phyloP scores from a whole-genome alignment of 2,888 invertebrate genomes.

The Anorthoa munda region DNA sequence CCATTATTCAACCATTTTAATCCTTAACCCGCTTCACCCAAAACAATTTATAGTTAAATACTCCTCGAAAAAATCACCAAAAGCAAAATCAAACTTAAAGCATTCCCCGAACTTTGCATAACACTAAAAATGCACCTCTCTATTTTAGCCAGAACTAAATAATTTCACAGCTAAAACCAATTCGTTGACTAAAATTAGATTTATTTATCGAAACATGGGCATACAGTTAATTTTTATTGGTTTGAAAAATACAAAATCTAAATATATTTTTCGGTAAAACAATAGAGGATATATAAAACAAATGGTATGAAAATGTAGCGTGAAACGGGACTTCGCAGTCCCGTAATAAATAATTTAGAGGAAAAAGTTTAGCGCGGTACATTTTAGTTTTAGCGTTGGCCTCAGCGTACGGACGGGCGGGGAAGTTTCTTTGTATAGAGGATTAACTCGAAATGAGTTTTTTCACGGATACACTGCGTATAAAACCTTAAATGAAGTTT shows the following conservation, averaged over 20 bases:
- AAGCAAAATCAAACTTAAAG: conserved; percentile 1
- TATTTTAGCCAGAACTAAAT: conserved; percentile 21
- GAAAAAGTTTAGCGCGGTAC: conserved; percentile 71
- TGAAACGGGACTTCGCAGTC: conserved; percentile 50
- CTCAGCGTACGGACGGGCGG: conserved; percentile 66
- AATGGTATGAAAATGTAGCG: conserved; percentile 56
- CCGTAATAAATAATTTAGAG: conserved; percentile 74
- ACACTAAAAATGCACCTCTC: conserved; percentile 1
- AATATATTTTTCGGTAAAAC: conserved; percentile 15
- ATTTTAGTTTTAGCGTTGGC: conserved; percentile 70
- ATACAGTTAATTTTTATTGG: conserved; percentile 30
- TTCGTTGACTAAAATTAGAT: conserved; percentile 24
- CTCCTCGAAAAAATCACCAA: conserved; percentile 2
- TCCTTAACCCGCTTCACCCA: background rate
- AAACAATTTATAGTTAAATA: background rate
- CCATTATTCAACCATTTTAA: background rate
- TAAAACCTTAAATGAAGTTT: conserved; percentile 64
- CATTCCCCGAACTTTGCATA: background rate
- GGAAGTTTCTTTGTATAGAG: conserved; percentile 76
- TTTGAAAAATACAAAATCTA: conserved; percentile 18
- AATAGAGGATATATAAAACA: conserved; percentile 49
- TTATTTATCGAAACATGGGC: conserved; percentile 17
- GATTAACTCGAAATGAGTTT: conserved; percentile 83
- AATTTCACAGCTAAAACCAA: conserved; percentile 26
- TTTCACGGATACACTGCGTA: conserved; percentile 70